Evolutionary conservation across 2,113 vertebrate species (phyloP), one percentile per base, ranked within the genome.

Genomic region (Varanus komodoensis): DNA sequence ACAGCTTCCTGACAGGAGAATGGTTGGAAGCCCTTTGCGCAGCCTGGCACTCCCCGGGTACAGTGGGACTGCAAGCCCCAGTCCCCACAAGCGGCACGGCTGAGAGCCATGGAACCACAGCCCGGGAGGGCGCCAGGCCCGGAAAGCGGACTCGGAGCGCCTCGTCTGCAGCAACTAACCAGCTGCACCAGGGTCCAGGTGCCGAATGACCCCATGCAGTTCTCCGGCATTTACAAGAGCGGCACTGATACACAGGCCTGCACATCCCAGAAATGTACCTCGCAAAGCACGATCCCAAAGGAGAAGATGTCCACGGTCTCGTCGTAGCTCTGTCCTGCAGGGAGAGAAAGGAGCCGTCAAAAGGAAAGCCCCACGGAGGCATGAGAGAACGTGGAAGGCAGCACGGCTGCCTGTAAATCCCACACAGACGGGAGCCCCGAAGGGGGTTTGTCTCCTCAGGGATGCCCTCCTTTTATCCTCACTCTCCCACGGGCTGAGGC

Each of bases 241-340:
- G 80, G 86, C 69, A 87, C 6, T 3, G 38, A 69, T 29, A 12
- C 25, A 4, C 64, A 15, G 68, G 2, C 64, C 38, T 1, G 4
- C 6, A 17, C 48, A 7, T 19, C 19, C 15, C 12, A 12, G 3
- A 19, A 44, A 86, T 98, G 98, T 95, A 99, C 99, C 98, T 99
- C 99, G 6, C 98, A 99, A 88, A 99, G 98, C 52, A 99, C 98
- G 71, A 99, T 99, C 88, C 99, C 99, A 93, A 98, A 99, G 29
- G 99, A 99, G 97, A 99, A 99, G 93, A 99, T 97, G 90, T 99
- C 99, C 97, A 99, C 99, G 4, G 98, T 99, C 95, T 99, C 99
- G 81, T 99, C 99, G 0, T 99, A 99, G 95, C 98, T 98, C 97
- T 99, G 99, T 88, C 99, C 99, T 99, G 94, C 82, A 90, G 93